Evolutionary conservation across 2,113 vertebrate genomes (phyloP), one percentile per base, ranked within the genome.

Genomic region (Gopherus evgoodei): DNA sequence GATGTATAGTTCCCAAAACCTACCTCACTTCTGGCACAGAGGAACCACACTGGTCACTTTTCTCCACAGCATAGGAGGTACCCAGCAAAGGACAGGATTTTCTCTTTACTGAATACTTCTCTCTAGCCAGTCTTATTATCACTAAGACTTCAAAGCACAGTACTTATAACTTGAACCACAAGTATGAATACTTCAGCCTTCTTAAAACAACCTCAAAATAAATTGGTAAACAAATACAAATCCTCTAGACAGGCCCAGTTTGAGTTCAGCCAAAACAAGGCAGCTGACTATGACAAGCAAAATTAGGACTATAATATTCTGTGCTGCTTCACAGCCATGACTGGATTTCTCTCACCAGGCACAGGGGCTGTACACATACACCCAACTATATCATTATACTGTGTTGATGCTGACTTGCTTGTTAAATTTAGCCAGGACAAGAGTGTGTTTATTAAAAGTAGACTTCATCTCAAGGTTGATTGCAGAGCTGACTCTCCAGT

Each of bases 371-470:
- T 27, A 2, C 0, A 0, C 44, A 57, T 0, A 0, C 87, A 92
- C 44, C n/a, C 52, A 91, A 69, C 80, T 5, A 13, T 27, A 89
- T 53, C 81, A 85, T 83, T 42, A 91, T n/a, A 25, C 83, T 83
- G 75, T 42, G 96, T 85, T 83, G 81, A 65, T 93, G 90, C 89
- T 84, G 54, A 79, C 42, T 94, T 53, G 62, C 31, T 9, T 53
- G 29, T 53, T 94, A 91, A 94, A 96, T 94, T 93, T 93, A 93
- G 65, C 80, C 29, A 87, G 92, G 93, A 93, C 79, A 0, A 75
- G 47, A 84, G 47, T 13, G 21, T 11, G 54, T 57, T 90, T 97
- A 92, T 86, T 96, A 95, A 96, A 97, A 97, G 59, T 90, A 95
- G 93, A 72, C 69, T 59, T 52, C 54, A 0, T 27, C 83, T 53